phyloP scores from a whole-genome alignment of 1,140 invertebrate species.

The Maconellicoccus hirsutus region DNA sequence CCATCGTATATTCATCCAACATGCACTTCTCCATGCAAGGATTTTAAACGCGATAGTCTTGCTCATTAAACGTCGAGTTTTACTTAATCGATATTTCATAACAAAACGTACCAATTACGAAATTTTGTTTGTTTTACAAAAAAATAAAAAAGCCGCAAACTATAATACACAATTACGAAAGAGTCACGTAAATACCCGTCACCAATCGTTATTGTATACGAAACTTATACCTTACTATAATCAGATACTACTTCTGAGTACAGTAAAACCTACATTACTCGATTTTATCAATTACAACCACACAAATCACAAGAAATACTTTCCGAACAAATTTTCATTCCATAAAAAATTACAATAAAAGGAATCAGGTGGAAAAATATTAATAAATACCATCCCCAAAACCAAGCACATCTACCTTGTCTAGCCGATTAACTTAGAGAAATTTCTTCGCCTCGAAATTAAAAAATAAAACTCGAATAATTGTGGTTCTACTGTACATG shows the following conservation, averaged over 20 bases:
- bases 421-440: slow-evolving; percentile 4
- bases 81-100: no score
- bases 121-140: no score
- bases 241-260: not conserved
- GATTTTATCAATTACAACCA: not conserved
- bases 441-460: not conserved
- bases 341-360: not conserved
- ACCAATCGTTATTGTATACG: no score
- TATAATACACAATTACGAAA: no score
- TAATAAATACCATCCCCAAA: slow-evolving; percentile 15
- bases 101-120: no score
- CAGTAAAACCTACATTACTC: slow-evolving; percentile 21
- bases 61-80: no score
- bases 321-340: not conserved
- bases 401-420: not conserved
- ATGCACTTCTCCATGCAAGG: no score
- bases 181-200: no score
- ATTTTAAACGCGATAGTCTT: no score
- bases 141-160: no score
- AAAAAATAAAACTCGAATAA: slow-evolving; percentile 10
- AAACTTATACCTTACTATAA: not conserved
- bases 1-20: no score
- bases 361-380: not conserved
- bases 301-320: not conserved
- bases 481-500: slow-evolving; percentile 6